phyloP scores from a whole-genome alignment of 2,797 vertebrate genomes.

The Pseudochirops corinnae region DNA sequence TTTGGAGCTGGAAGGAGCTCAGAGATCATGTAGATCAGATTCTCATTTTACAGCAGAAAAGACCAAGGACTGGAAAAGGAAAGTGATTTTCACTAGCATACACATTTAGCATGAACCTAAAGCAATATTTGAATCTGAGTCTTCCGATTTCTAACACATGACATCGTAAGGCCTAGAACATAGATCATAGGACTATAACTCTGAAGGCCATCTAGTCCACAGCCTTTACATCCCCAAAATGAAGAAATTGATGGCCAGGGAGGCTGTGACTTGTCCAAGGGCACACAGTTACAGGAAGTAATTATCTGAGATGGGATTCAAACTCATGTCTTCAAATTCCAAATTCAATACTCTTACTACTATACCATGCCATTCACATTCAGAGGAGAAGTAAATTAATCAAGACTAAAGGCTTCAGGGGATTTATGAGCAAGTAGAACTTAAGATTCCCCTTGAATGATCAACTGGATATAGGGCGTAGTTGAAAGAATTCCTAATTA shows the following conservation, averaged over 20 bases:
- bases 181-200: neutral
- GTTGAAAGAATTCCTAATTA: neutral
- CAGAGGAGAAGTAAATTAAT: neutral
- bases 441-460: neutral
- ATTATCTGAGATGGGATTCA: neutral
- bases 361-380: neutral
- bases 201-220: neutral
- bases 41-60: neutral
- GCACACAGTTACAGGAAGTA: neutral
- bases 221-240: neutral
- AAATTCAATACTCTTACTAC: neutral
- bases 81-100: neutral
- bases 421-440: neutral
- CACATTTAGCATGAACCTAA: neutral
- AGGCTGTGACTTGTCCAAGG: neutral
- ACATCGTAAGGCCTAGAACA: neutral
- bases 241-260: neutral
- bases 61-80: neutral
- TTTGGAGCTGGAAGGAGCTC: neutral
- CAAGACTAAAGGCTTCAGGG: neutral
- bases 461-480: neutral
- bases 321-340: neutral
- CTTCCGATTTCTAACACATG: neutral
- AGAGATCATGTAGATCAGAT: neutral
- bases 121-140: neutral